These are phyloP conservation scores for Orthosia cruda DNA, from an alignment of 2,888 invertebrate genomes.

Conservation along the genomic window DNA sequence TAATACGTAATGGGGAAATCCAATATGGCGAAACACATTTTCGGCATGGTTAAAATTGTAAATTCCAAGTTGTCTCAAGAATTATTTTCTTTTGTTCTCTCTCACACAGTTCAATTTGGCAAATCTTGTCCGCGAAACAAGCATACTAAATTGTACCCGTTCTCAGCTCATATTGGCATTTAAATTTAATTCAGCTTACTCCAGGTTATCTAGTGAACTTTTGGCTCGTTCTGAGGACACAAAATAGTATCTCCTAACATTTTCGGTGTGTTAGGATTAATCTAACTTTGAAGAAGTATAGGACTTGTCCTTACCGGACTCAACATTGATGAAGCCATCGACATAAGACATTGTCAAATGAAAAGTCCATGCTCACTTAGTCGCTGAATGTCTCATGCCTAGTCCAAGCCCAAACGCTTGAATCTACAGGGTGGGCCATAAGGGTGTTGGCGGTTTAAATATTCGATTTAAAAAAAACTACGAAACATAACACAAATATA, in stretches of 20 bases:
- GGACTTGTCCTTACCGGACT: background rate
- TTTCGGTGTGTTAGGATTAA: background rate
- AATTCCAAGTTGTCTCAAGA: background rate
- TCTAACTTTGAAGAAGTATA: no score
- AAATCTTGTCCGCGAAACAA: no score
- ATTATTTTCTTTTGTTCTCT: background rate
- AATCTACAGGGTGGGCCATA: no score
- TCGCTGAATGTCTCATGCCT: no score
- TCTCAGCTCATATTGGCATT: background rate
- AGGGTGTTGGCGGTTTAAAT: no score
- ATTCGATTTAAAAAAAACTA: no score
- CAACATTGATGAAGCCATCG: background rate
- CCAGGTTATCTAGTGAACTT: no score
- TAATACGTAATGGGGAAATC: conserved; percentile 11
- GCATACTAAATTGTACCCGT: background rate
- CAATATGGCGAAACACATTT: conserved; percentile 24
- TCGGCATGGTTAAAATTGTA: background rate
- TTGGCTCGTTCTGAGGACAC: background rate
- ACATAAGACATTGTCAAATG: background rate
- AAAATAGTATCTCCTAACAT: background rate
- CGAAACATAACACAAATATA: no score
- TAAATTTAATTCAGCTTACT: no score
- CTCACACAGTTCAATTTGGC: no score
- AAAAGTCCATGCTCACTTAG: no score
- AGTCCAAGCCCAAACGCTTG: no score